phyloP scores from a whole-genome alignment of 1,140 invertebrate genomes.

The Ctenoplectra terminalis region DNA sequence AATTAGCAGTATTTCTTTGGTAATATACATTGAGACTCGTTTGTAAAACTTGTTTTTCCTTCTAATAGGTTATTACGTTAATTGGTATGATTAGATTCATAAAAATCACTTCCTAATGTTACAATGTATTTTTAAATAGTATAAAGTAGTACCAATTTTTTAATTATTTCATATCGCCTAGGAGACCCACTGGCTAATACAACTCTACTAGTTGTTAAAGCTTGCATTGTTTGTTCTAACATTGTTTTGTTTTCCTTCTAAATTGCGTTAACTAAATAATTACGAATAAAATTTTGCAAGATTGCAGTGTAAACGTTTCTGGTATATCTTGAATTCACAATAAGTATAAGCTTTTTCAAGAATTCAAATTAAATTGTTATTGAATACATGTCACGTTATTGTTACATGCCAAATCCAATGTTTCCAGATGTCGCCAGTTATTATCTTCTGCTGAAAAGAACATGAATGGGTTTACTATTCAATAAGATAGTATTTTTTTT shows the following conservation, averaged over 20 bases:
- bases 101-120: background rate
- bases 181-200: slow-evolving; percentile 93
- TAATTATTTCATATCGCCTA: slow-evolving; percentile 89
- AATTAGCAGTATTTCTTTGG: no score
- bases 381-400: background rate
- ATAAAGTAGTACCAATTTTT: slow-evolving; percentile 86
- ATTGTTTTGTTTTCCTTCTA: slow-evolving; percentile 80
- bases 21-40: no score
- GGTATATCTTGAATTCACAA: background rate
- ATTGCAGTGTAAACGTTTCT: background rate
- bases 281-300: background rate
- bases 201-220: slow-evolving; percentile 87
- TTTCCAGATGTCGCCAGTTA: slow-evolving; percentile 35
- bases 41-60: no score
- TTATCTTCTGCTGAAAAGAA: background rate
- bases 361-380: background rate
- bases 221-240: slow-evolving; percentile 88
- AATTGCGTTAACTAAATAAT: background rate
- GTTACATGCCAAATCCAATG: background rate
- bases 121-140: slow-evolving; percentile 13
- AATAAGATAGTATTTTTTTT: background rate
- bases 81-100: background rate
- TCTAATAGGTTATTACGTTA: background rate
- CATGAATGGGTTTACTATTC: background rate
- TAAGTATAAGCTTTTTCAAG: background rate